phyloP scores from a whole-genome alignment of 2,797 vertebrate species.

The Potorous gilbertii region DNA sequence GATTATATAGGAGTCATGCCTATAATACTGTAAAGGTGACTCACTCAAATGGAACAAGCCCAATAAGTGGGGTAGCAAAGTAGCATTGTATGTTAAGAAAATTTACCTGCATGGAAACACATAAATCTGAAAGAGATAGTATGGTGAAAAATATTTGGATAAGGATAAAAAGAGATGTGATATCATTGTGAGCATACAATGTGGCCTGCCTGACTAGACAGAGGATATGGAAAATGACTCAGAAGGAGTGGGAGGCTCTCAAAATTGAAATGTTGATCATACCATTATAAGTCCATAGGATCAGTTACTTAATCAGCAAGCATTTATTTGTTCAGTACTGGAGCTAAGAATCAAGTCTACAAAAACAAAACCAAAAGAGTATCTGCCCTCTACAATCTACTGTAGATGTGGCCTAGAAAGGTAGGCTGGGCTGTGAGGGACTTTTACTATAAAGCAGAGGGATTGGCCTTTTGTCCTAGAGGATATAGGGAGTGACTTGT shows the following conservation, averaged over 20 bases:
- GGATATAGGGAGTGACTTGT: not conserved
- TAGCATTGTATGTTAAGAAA: not conserved
- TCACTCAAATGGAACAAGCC: not conserved
- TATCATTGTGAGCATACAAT: not conserved
- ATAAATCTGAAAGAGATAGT: not conserved
- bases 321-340: not conserved
- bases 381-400: not conserved
- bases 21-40: not conserved
- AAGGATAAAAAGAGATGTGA: not conserved
- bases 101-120: not conserved
- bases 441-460: not conserved
- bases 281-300: not conserved
- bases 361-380: not conserved
- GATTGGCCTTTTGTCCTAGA: not conserved
- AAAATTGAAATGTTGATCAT: not conserved
- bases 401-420: not conserved
- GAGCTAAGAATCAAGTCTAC: not conserved
- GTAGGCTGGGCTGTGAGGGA: not conserved
- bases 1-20: not conserved
- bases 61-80: not conserved
- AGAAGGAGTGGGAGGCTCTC: not conserved
- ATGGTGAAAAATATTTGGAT: not conserved
- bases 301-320: not conserved
- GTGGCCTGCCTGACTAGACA: not conserved
- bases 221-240: not conserved